Percentiles rank a stretch among this genome's conserved stretches.
Conservation (phyloP, 2,888 invertebrate species). For the Gastracanthus pulcherrimus region DNA sequence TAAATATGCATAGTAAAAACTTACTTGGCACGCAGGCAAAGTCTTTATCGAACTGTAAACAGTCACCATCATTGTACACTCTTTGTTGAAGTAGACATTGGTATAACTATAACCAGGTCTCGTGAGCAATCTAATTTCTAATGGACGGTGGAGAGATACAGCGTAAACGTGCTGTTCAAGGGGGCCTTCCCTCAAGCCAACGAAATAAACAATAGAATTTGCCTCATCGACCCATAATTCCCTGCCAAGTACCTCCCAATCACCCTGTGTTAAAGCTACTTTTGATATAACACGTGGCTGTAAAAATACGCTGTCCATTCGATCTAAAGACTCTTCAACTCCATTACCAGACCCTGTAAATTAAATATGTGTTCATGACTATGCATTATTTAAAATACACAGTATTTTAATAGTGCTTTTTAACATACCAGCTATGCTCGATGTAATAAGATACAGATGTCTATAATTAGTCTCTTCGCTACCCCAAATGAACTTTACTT, state of each 20-base stretch:
- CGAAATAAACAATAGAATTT: constrained; percentile 91
- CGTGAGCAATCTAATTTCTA: constrained; percentile 87
- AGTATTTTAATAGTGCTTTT: neutral
- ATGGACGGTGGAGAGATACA: constrained; percentile 85
- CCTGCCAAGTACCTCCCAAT: constrained; percentile 94
- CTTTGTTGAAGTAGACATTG: constrained; percentile 79
- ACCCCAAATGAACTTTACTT: constrained; percentile 90
- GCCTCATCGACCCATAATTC: constrained; percentile 92
- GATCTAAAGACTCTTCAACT: constrained; percentile 78
- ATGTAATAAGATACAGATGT: constrained; percentile 90
- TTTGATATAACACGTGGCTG: constrained; percentile 84
- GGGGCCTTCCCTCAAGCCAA: constrained; percentile 93
- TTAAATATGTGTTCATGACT: constrained; percentile 66
- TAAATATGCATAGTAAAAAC: neutral
- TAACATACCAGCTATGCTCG: constrained; percentile 77
- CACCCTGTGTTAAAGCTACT: constrained; percentile 89
- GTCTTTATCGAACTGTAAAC: constrained; percentile 91
- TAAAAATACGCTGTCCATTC: constrained; percentile 79
- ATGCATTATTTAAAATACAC: neutral
- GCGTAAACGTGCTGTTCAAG: constrained; percentile 96
- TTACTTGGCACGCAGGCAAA: constrained; percentile 85
- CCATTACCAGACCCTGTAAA: constrained; percentile 79
- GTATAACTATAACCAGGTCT: constrained; percentile 91
- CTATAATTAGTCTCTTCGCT: constrained; percentile 94
- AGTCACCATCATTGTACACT: constrained; percentile 89